These are phyloP conservation scores for Pogonophryne albipinna DNA, from an alignment of 2,797 vertebrate species.

Conservation along the genomic window DNA sequence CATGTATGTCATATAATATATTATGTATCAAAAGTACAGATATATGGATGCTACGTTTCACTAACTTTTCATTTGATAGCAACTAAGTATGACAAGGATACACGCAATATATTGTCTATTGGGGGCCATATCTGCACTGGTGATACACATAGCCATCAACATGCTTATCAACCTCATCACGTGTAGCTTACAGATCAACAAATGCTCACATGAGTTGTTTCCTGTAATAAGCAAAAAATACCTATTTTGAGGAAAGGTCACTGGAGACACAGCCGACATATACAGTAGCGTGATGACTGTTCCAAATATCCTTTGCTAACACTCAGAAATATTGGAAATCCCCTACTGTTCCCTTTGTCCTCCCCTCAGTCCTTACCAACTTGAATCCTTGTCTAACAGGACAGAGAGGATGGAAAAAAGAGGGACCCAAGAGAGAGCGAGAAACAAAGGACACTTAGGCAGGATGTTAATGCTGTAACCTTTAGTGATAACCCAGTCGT, in stretches of 20 bases:
- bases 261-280: constrained; percentile 9
- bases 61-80: background rate
- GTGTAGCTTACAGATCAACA: background rate
- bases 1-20: background rate
- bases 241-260: constrained; percentile 11
- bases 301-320: background rate
- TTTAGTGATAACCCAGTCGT: constrained; percentile 17
- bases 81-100: constrained; percentile 23
- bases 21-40: background rate
- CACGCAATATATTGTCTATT: background rate
- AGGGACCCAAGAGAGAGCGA: background rate
- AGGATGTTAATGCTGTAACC: constrained; percentile 48
- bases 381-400: constrained; percentile 51
- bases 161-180: constrained; percentile 12
- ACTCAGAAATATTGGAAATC: constrained; percentile 50
- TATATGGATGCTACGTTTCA: background rate
- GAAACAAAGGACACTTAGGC: constrained; percentile 27
- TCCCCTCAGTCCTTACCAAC: constrained; percentile 53
- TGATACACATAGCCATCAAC: background rate
- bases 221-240: background rate
- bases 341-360: constrained; percentile 49
- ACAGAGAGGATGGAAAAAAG: constrained; percentile 33
- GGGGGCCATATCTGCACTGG: constrained; percentile 25
- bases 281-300: background rate
- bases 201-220: background rate